Base-by-base conservation (phyloP, 2,888 invertebrate genomes). In the Exephanes ischioxanthus region DNA sequence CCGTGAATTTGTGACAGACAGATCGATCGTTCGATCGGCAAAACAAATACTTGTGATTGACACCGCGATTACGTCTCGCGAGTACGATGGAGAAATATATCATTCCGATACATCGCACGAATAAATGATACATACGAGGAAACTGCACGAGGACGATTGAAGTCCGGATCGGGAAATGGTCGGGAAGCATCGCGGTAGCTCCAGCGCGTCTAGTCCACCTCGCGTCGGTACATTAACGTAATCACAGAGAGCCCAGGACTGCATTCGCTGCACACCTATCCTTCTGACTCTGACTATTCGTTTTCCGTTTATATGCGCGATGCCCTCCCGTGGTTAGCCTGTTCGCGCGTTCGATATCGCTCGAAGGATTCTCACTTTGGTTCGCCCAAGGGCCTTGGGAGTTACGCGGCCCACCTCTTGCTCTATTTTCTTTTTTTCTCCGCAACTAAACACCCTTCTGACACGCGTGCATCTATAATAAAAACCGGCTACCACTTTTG, bases 221-320 rank as follows among this genome's bases (percentile, higher is more conserved):
- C 67, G n/a, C 71, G 87, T 86, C 89, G 89, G 90, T 89, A 86
- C 90, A 89, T 90, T 89, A 89, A 86, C 87, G 86, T 89, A 89
- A 89, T 90, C 85, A 88, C 89, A 89, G 86, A 84, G 90, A 72
- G 76, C 22, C 26, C 41, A 0, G 72, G 19, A 72, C 83, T 75
- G 63, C 71, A 68, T 70, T 45, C 45, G 9, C 67, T 71, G 66
- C 83, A 51, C 63, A 48, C 33, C 61, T 63, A 75, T 75, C 72
- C 80, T 82, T 80, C 81, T 83, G 80, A 76, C 86, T 72, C 75
- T 83, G 76, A 73, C 83, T 76, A 53, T 76, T 53, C 76, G 76
- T 84, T 86, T 82, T 87, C 77, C 77, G 51, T 58, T 48, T 66
- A 63, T 61, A 45, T 45, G 45, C 16, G 61, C 45, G 61, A 19